Base-by-base conservation (phyloP, 2,113 vertebrate species). In the Gymnogyps californianus region DNA sequence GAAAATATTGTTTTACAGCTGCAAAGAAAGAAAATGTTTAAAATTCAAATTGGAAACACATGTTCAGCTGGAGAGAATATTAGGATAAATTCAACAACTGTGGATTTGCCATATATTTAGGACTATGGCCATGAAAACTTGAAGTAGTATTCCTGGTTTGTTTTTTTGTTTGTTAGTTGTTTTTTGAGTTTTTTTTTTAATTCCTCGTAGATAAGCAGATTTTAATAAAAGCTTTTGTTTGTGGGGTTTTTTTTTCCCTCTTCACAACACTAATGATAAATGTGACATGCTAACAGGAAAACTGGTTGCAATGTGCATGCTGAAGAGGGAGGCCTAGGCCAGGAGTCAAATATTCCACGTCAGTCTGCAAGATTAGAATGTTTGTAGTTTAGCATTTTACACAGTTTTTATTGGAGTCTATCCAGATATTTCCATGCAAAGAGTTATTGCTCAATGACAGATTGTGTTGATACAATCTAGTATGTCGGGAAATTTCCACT, bases 371-470 rank as follows among this genome's bases (percentile, higher is more conserved):
- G 81, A 87, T 89, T 64, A 61, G 93, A 70, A 87, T 44, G 47
- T 74, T 90, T 91, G 85, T 20, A 83, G 76, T 75, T 87, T 71
- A 72, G 85, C 6, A 1, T 88, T 96, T 82, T 95, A 55, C 47
- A 83, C 44, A 44, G 87, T 91, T 97, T 94, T 86, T 74, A 9
- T 83, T 97, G 96, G 95, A 92, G 32, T 6, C 62, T 18, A 4
- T 94, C 93, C 95, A 96, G 87, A 54, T 83, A 89, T 79, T 95
- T 95, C 75, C 78, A 89, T 93, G 92, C 83, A 84, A 81, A 94
- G 81, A 90, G 81, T 94, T 92, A 90, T 97, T 97, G 94, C 95
- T 91, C 88, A 96, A 94, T 93, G 83, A 94, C 83, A 95, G 90
- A 92, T 81, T 65, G 61, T 42, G 21, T 67, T 95, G 96, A 91